Evolutionary conservation across 2,888 invertebrate genomes (phyloP), one percentile per base, ranked within the genome.

Genomic region (Theodoxus fluviatilis): DNA sequence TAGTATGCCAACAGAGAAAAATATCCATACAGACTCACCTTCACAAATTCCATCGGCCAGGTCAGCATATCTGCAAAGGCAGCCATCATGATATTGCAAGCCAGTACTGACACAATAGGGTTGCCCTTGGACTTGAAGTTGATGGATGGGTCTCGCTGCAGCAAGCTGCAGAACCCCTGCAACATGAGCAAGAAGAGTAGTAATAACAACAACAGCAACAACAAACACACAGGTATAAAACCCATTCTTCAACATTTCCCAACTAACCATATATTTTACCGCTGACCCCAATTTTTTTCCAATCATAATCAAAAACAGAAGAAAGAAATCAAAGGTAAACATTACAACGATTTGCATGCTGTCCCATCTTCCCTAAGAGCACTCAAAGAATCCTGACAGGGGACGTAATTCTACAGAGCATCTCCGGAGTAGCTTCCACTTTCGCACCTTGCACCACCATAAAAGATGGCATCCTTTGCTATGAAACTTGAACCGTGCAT

Each of bases 21-120:
- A 67, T 52, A 66, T 40, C 25, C 33, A 57, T 25, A 28, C 52
- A 25, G 52, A 9, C 38, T 18, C 83, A 94, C 94, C 91, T 94
- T 94, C 1, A 97, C 91, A 89, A 97, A 95, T 69, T 91, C 90
- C 84, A 96, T 95, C 0, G 97, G 96, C 98, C 97, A 98, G 79
- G 92, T 92, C 74, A 90, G 91, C 77, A 93, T 93, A 52, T 96
- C 94, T 61, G 80, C 73, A 74, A 83, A 95, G 0, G 94, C 94
- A 76, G 92, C 91, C 83, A 93, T 91, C 68, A 97, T 87, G 81
- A 96, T 90, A 88, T 95, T 96, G 73, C 94, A 92, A 3, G 94
- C 93, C 59, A 95, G 87, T 37, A 95, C 92, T 76, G 94, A 93
- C 52, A 94, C 92, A 57, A 93, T 88, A 0, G 93, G 91, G 86